Conservation (phyloP, 2,888 invertebrate species). For the Candidula unifasciata region DNA sequence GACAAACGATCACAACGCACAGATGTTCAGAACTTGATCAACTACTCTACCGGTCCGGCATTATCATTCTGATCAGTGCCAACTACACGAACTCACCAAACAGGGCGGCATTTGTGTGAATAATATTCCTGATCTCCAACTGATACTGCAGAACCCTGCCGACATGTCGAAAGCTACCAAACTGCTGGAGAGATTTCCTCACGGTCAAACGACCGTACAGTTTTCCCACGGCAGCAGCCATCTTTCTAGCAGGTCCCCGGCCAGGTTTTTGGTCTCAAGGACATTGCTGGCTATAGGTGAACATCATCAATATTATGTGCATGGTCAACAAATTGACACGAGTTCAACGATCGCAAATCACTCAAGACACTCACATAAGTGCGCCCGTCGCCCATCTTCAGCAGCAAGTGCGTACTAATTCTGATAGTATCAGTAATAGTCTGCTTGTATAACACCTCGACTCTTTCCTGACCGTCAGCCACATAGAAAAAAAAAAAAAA, state of each 20-base stretch:
- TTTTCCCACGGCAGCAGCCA: conserved; percentile 13
- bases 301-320: too few species aligned
- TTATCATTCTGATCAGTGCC: neutral
- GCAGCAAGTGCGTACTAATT: too few species aligned
- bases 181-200: neutral
- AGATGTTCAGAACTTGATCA: too few species aligned
- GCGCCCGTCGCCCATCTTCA: neutral
- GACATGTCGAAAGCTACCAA: neutral
- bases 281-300: neutral
- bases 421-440: too few species aligned
- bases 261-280: conserved; percentile 20
- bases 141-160: neutral
- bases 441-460: too few species aligned
- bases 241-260: neutral
- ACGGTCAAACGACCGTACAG: neutral
- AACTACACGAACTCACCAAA: conserved; percentile 7
- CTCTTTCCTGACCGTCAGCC: too few species aligned
- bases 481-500: too few species aligned
- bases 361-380: neutral
- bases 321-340: neutral
- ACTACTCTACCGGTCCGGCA: too few species aligned
- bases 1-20: too few species aligned
- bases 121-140: neutral
- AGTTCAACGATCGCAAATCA: too few species aligned
- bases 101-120: conserved; percentile 29